Evolutionary conservation across 1,140 invertebrate species (phyloP).

Genomic region (Drosophila suzukii): DNA sequence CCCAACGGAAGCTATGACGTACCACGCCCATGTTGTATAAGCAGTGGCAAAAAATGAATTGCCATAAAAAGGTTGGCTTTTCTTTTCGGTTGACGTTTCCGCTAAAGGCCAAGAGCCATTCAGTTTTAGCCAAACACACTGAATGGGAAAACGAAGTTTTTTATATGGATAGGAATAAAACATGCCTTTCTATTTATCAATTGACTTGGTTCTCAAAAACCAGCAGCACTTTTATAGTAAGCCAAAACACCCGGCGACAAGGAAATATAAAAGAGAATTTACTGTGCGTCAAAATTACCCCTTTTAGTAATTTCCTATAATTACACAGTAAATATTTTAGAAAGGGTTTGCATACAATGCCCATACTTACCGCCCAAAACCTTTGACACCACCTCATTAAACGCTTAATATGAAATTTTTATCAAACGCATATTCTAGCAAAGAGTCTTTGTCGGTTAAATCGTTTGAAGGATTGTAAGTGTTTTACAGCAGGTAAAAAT

Average conservation of each 20-base stretch:
- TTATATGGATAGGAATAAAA: slow-evolving; percentile 29
- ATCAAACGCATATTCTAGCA: slow-evolving; percentile 11
- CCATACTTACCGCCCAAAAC: background rate
- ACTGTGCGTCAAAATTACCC: slow-evolving; percentile 26
- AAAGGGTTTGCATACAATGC: background rate
- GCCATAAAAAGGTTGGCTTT: background rate
- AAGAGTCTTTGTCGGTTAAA: background rate
- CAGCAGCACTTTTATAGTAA: slow-evolving; percentile 31
- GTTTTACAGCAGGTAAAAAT: too few species aligned
- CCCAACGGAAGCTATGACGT: slow-evolving; percentile 69
- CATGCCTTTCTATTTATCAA: slow-evolving; percentile 14
- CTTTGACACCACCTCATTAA: background rate
- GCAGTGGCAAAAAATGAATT: slow-evolving; percentile 11
- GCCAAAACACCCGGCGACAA: background rate
- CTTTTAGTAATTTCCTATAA: slow-evolving; percentile 22
- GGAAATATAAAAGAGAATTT: slow-evolving; percentile 44
- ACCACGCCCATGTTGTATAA: slow-evolving; percentile 73
- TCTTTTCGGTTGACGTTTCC: background rate
- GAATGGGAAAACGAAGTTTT: slow-evolving; percentile 65
- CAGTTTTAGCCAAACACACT: slow-evolving; percentile 80
- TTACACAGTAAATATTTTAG: slow-evolving; percentile 14
- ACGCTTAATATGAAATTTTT: slow-evolving; percentile 4
- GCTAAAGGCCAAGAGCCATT: slow-evolving; percentile 79
- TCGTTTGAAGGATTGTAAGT: too few species aligned
- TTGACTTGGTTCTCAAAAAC: background rate